Percentiles rank a stretch among this genome's conserved stretches.
These are phyloP conservation scores for Characodon lateralis DNA, from an alignment of 2,797 vertebrate species.

Conservation along the genomic window DNA sequence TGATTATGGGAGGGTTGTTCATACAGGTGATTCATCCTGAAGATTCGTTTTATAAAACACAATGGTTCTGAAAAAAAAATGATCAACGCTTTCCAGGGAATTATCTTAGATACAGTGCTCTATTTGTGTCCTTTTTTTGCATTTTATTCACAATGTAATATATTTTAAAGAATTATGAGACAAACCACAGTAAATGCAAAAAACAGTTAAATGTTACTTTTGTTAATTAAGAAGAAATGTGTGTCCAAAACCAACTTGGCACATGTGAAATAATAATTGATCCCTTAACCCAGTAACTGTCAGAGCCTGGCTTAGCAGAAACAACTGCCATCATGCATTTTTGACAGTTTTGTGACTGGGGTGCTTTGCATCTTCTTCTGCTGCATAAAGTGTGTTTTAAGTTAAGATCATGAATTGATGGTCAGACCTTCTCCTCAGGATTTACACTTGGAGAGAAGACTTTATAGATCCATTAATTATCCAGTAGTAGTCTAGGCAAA, in stretches of 20 bases:
- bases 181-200: too few relatives aligned
- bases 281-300: neutral
- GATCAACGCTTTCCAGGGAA: too few relatives aligned
- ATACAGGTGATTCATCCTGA: too few relatives aligned
- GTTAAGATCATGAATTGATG: neutral
- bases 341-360: neutral
- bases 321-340: neutral
- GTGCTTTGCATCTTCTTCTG: neutral
- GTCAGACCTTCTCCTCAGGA: neutral
- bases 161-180: too few relatives aligned
- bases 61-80: too few relatives aligned
- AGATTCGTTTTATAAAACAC: too few relatives aligned
- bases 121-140: too few relatives aligned
- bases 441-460: too few relatives aligned
- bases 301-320: neutral
- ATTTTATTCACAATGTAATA: too few relatives aligned
- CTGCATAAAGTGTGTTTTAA: neutral
- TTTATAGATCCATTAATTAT: neutral
- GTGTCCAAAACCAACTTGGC: neutral
- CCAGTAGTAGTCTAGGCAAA: neutral
- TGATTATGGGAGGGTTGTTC: too few relatives aligned
- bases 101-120: too few relatives aligned
- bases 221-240: neutral
- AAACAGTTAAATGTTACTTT: neutral
- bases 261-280: neutral